Base-by-base conservation (phyloP, 2,113 vertebrate species). In the Paramisgurnus dabryanus region DNA sequence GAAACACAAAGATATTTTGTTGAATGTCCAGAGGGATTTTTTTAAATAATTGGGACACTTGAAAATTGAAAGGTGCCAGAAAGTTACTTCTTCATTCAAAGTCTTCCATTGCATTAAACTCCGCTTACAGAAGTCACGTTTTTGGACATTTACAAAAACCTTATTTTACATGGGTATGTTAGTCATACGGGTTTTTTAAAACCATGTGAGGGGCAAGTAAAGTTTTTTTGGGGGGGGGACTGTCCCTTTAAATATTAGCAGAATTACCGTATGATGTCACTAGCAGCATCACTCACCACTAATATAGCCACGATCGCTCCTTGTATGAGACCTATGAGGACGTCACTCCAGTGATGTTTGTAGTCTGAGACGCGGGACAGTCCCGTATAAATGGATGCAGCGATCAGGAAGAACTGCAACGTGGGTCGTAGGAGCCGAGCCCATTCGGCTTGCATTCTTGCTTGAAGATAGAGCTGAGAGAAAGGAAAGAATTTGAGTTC, bases 291-390 rank as follows among this genome's bases (percentile, higher is more conserved):
- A 91, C 97, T 96, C 86, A 99, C 97, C 84, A 97, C 94, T 41
- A 99, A 89, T 63, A 96, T 15, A 17, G 97, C 97, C 81, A 95
- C 93, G 69, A 96, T 53, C 0, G 96, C 97, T 2, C 98, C 98
- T 90, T 99, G 96, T 77, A 96, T 86, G 40, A 98, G 94, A 7
- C 97, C 98, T 0, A 89, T 93, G 87, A 98, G 85, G 70, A 99
- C 98, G 34, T 99, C 98, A 5, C 98, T 98, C 96, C 96, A 98
- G 58, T 99, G 98, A 82, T 99, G 98, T 87, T 99, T 99, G 82
- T 99, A 99, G 77, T 99, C 98, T 0, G 98, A 99, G 64, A 99
- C 93, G 66, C 97, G 93, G 0, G 98, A 99, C n/a, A 99, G 89
- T 13, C 97, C 97, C 0, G 98, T 98, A 0, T 93, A 99, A 72